Evolutionary conservation across 2,797 vertebrate species (phyloP).

Genomic region (Arrhamphus sclerolepis): DNA sequence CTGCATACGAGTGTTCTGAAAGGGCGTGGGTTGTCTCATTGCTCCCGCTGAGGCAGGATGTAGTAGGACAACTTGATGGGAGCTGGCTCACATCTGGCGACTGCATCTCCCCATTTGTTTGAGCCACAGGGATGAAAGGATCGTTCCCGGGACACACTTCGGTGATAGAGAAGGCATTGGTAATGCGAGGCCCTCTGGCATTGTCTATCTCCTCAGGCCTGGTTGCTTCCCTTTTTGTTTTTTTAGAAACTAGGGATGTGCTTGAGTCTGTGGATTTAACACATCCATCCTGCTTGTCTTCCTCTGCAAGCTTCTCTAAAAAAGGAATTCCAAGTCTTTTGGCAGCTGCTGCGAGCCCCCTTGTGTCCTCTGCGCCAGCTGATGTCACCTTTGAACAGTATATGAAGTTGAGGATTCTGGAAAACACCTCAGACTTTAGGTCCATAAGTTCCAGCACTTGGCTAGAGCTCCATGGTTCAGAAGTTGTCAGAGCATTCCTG

Average conservation of each 20-base stretch:
- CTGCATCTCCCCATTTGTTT: slow-evolving; percentile 84
- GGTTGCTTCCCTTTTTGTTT: slow-evolving; percentile 85
- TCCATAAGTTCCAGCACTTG: slow-evolving; percentile 95
- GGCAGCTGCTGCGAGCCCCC: slow-evolving; percentile 89
- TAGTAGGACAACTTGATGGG: slow-evolving; percentile 68
- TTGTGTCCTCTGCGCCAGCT: slow-evolving; percentile 84
- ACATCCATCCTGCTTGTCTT: slow-evolving; percentile 61
- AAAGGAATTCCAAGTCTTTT: slow-evolving; percentile 97
- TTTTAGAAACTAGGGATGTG: slow-evolving; percentile 60
- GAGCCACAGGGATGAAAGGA: slow-evolving; percentile 89
- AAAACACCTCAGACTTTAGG: slow-evolving; percentile 97
- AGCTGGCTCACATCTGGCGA: slow-evolving; percentile 80
- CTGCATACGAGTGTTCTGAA: slow-evolving; percentile 96
- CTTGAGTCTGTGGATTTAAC: slow-evolving; percentile 63
- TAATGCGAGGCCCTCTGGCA: slow-evolving; percentile 92
- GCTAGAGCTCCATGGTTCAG: slow-evolving; percentile 86
- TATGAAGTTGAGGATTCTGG: slow-evolving; percentile 96
- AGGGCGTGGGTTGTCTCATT: slow-evolving; percentile 87
- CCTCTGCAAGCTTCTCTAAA: slow-evolving; percentile 90
- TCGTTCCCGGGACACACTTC: slow-evolving; percentile 87
- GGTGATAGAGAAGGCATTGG: slow-evolving; percentile 97
- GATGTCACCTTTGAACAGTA: slow-evolving; percentile 93
- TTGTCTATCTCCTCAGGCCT: slow-evolving; percentile 86
- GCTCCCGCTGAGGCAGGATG: slow-evolving; percentile 73
- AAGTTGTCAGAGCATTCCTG: slow-evolving; percentile 89